Evolutionary conservation across 2,888 invertebrate genomes (phyloP).

Genomic region (Drosophila silvestris): DNA sequence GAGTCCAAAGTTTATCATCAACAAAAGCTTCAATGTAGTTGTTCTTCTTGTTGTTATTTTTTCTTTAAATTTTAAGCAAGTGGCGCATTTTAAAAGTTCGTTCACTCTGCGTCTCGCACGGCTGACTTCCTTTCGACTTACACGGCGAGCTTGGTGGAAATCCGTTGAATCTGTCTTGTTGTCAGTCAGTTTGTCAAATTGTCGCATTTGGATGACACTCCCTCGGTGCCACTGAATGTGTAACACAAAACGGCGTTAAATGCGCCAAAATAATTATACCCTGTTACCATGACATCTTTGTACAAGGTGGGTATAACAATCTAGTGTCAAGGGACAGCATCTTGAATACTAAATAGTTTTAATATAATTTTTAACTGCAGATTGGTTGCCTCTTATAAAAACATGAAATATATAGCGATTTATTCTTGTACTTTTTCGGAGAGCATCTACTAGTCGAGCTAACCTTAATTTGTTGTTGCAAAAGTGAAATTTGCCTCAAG

Average conservation of each 20-base stretch:
- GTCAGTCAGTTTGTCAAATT: slow-evolving; percentile 49
- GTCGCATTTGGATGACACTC: slow-evolving; percentile 58
- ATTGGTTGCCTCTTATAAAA: neutral
- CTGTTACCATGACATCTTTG: neutral
- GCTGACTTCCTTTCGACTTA: slow-evolving; percentile 45
- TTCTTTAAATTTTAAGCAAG: slow-evolving; percentile 39
- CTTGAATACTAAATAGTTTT: neutral
- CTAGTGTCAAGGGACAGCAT: neutral
- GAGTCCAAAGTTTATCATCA: slow-evolving; percentile 42
- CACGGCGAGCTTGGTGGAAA: slow-evolving; percentile 33
- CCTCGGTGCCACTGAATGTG: slow-evolving; percentile 28
- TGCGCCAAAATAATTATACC: slow-evolving; percentile 30
- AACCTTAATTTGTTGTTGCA: slow-evolving; percentile 11
- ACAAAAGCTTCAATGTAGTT: neutral
- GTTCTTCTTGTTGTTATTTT: neutral
- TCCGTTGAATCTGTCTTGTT: slow-evolving; percentile 31
- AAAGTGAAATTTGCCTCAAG: slow-evolving; percentile 76
- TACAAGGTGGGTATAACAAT: neutral
- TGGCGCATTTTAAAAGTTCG: slow-evolving; percentile 61
- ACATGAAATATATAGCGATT: neutral
- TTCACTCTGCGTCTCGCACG: slow-evolving; percentile 60
- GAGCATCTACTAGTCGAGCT: slow-evolving; percentile 8
- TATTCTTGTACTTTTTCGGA: neutral
- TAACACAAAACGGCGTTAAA: slow-evolving; percentile 39
- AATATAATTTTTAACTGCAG: neutral